Conservation (phyloP, 2,113 vertebrate genomes). For the Electrona antarctica region DNA sequence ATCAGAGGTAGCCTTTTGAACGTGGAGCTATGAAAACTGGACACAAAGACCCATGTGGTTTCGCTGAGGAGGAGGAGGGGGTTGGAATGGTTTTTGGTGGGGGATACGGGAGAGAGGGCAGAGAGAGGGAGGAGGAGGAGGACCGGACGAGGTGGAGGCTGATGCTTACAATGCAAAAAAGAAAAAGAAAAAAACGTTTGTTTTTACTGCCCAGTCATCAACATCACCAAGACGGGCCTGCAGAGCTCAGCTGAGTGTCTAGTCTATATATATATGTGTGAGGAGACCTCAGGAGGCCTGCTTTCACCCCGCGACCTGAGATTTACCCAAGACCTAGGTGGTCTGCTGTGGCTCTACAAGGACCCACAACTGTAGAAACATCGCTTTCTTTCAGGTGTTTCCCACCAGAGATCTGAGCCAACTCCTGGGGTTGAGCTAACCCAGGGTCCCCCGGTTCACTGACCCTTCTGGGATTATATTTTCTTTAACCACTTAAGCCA, state of each 20-base stretch:
- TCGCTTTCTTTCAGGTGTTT: constrained; percentile 2
- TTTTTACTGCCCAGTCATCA: constrained; percentile 62
- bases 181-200: constrained; percentile 23
- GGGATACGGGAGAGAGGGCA: neutral
- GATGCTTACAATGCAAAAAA: constrained; percentile 57
- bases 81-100: neutral
- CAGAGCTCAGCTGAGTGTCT: constrained; percentile 51
- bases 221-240: constrained; percentile 7
- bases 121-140: neutral
- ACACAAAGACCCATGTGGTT: constrained; percentile 64
- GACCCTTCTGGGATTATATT: no score
- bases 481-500: no score
- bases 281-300: constrained; percentile 1
- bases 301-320: constrained; percentile 20
- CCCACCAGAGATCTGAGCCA: no score
- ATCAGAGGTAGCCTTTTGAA: constrained; percentile 68
- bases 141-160: constrained; percentile 9
- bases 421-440: neutral
- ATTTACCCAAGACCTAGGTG: constrained; percentile 42
- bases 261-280: neutral
- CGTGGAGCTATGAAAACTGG: constrained; percentile 38
- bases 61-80: neutral
- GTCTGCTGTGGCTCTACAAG: constrained; percentile 31
- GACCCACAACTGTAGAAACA: constrained; percentile 29
- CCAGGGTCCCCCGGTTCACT: neutral